phyloP scores from a whole-genome alignment of 92 coral and sea anemone genomes.

The Epizoanthus ramosus region DNA sequence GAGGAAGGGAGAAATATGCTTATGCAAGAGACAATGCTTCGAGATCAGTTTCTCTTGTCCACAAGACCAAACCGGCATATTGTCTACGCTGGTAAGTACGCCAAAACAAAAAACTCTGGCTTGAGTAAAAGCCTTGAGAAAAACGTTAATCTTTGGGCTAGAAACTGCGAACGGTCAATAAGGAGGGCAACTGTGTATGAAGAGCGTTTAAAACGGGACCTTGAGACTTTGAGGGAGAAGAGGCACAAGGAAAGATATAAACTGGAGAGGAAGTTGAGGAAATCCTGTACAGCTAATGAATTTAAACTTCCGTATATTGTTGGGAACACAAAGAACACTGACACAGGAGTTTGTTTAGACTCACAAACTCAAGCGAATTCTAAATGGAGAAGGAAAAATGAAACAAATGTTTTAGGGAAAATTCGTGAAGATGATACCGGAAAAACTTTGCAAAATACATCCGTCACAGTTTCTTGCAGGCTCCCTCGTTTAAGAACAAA shows the following conservation, averaged over 20 bases:
- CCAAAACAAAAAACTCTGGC: slow-evolving; percentile 36
- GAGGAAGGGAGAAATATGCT: slow-evolving; percentile 29
- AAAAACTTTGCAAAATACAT: neutral
- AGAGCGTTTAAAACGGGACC: slow-evolving; percentile 19
- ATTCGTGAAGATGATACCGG: neutral
- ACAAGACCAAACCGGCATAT: slow-evolving; percentile 57
- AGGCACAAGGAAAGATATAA: neutral
- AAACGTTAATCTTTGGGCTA: slow-evolving; percentile 12
- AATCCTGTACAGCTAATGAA: neutral
- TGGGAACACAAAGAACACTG: neutral
- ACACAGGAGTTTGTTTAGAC: neutral
- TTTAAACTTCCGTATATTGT: neutral
- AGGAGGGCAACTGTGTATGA: neutral
- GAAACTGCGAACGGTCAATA: slow-evolving; percentile 7
- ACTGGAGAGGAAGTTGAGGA: neutral
- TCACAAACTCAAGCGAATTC: neutral
- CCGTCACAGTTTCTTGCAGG: neutral
- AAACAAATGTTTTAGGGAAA: neutral
- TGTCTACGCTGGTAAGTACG: slow-evolving; percentile 63
- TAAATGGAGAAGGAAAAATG: neutral
- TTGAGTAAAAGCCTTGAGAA: slow-evolving; percentile 22
- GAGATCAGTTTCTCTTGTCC: slow-evolving; percentile 60
- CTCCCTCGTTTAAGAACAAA: neutral
- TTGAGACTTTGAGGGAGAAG: slow-evolving; percentile 8
- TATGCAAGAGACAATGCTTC: slow-evolving; percentile 52